Conservation (phyloP, 1,140 invertebrate species). For the Diorhabda elongata region DNA sequence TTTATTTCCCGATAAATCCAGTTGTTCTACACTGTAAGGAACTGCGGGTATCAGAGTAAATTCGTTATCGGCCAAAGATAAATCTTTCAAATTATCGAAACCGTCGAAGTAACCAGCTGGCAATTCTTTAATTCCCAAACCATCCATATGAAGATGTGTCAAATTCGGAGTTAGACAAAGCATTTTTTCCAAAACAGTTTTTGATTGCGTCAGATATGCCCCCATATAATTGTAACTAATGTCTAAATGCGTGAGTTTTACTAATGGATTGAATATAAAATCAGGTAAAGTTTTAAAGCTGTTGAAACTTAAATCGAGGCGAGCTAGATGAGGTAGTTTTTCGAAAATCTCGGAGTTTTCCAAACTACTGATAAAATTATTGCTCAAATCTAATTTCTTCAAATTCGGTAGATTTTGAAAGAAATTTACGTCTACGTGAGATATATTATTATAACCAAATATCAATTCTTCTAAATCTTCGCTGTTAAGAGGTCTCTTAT, state of each 20-base stretch:
- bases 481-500: constrained; percentile 16
- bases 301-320: constrained; percentile 49
- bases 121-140: constrained; percentile 31
- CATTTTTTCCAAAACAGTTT: constrained; percentile 20
- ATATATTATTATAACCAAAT: constrained; percentile 47
- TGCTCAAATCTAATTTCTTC: constrained; percentile 49
- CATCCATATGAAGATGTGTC: constrained; percentile 33
- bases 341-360: constrained; percentile 45
- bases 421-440: constrained; percentile 41
- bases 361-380: constrained; percentile 50
- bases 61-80: constrained; percentile 39
- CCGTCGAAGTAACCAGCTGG: constrained; percentile 32
- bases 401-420: constrained; percentile 47
- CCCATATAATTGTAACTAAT: constrained; percentile 41
- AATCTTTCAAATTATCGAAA: constrained; percentile 26
- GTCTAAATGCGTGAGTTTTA: constrained; percentile 32
- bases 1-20: constrained; percentile 44
- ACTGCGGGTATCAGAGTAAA: constrained; percentile 35
- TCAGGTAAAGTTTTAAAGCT: constrained; percentile 31
- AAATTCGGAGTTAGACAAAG: constrained; percentile 34
- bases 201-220: constrained; percentile 24
- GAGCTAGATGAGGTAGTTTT: constrained; percentile 43
- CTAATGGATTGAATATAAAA: constrained; percentile 27
- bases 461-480: constrained; percentile 26
- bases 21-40: constrained; percentile 31